Base-by-base conservation (phyloP, 2,113 vertebrate species). In the Acanthisitta chloris region DNA sequence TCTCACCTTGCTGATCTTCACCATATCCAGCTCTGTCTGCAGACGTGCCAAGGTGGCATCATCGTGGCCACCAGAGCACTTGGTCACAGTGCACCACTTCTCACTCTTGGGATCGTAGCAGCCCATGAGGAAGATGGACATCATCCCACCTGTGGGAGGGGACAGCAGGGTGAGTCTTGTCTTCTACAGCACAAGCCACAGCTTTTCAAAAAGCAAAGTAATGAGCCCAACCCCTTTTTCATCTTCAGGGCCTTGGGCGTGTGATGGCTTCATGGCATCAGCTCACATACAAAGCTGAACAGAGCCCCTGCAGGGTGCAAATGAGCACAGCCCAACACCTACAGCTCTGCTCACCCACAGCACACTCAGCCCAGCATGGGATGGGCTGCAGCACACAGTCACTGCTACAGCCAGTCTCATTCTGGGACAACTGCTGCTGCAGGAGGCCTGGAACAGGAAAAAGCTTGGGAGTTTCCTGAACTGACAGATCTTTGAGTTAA, bases 121-220 rank as follows among this genome's bases (percentile, higher is more conserved):
- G 92, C 99, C 99, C 99, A 99, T 99, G 23, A 99, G 98, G 77
- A 99, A 99, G 88, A 99, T 99, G 74, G 99, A 99, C 99, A 99
- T 99, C 98, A 99, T 99, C 91, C 99, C 99, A 58, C 99, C 99
- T 99, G 97, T 59, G 80, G 57, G 36, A 72, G 40, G 36, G 76
- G 54, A 93, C 7, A 78, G 4, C 24, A 14, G 16, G 12, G 18
- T 9, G 8, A 28, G 2, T 61, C 70, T 31, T n/a, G 55, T 23
- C 79, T 40, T n/a, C 66, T 38, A 38, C 43, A 25, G 71, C 12
- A 82, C 66, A 72, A 25, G 36, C 24, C 62, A 48, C 52, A 61
- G 58, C 71, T 69, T 52, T 36, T 6, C 71, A 52, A 43, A 42
- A 69, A 45, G 15, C 14, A 4, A 62, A 48, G n/a, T 7, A 48